These are phyloP conservation scores for Callionymus lyra DNA, from an alignment of 2,113 vertebrate genomes.

Conservation along the genomic window DNA sequence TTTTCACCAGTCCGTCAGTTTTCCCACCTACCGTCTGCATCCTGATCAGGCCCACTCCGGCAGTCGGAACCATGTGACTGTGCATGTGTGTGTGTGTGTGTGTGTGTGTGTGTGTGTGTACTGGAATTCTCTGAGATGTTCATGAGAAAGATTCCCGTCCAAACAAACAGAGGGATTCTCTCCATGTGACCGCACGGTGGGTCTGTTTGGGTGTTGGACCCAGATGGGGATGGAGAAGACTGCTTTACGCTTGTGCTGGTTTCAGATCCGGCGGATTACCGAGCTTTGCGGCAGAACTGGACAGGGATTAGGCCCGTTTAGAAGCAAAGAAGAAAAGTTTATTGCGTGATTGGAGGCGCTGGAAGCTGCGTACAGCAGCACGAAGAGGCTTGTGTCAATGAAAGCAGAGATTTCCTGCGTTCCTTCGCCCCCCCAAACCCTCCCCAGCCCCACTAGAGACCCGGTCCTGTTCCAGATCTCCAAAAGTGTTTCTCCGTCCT, in stretches of 20 bases:
- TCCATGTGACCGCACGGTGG: slow-evolving; percentile 22
- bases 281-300: slow-evolving; percentile 15
- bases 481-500: slow-evolving; percentile 21
- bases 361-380: slow-evolving; percentile 7
- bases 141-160: slow-evolving; percentile 13
- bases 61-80: slow-evolving; percentile 3
- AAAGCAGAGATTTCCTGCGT: slow-evolving; percentile 38
- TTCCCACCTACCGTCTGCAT: neutral
- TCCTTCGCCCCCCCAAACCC: slow-evolving; percentile 1
- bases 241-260: slow-evolving; percentile 7
- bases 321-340: slow-evolving; percentile 10
- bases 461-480: slow-evolving; percentile 18
- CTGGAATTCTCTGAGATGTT: slow-evolving; percentile 24
- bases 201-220: slow-evolving; percentile 14
- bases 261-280: slow-evolving; percentile 18
- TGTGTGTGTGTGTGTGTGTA: slow-evolving; percentile 8
- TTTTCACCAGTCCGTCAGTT: neutral
- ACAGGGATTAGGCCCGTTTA: slow-evolving; percentile 32
- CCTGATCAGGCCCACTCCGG: neutral
- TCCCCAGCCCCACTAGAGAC: slow-evolving; percentile 10
- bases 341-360: slow-evolving; percentile 22
- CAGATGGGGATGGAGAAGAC: slow-evolving; percentile 9
- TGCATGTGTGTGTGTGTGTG: slow-evolving; percentile 6
- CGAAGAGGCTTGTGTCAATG: slow-evolving; percentile 6
- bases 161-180: slow-evolving; percentile 40